phyloP scores from a whole-genome alignment of 2,113 vertebrate genomes.

The Phylloscopus whistleri region DNA sequence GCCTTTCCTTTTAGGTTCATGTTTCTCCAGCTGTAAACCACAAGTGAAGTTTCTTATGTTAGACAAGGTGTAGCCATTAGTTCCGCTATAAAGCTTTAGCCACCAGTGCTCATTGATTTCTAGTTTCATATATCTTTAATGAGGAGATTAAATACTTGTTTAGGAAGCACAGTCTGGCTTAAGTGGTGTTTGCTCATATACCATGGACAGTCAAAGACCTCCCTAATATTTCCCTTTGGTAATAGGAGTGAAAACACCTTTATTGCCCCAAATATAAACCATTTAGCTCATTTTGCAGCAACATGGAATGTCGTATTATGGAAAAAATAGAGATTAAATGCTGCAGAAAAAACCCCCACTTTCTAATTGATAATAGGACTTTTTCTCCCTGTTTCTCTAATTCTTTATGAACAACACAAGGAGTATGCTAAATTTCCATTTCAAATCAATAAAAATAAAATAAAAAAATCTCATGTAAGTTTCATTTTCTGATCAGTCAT shows the following conservation, averaged over 20 bases:
- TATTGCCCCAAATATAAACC: conserved; percentile 37
- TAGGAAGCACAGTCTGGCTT: conserved; percentile 90
- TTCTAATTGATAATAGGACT: background rate
- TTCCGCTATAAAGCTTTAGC: conserved; percentile 84
- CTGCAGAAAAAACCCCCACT: background rate
- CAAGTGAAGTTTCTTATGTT: conserved; percentile 85
- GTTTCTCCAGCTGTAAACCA: conserved; percentile 82
- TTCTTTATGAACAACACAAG: background rate
- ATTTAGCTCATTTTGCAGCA: conserved; percentile 13
- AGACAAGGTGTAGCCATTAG: conserved; percentile 94
- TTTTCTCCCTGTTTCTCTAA: background rate
- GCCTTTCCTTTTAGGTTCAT: conserved; percentile 63
- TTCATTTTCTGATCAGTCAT: background rate
- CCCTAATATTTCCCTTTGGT: conserved; percentile 79
- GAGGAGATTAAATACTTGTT: conserved; percentile 99
- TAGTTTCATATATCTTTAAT: conserved; percentile 99
- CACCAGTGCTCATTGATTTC: conserved; percentile 89
- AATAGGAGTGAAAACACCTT: conserved; percentile 44
- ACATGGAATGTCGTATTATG: background rate
- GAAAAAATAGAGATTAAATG: conserved; percentile 31
- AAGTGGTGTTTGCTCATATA: conserved; percentile 83
- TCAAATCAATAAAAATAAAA: background rate
- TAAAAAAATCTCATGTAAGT: background rate
- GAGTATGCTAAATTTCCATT: background rate
- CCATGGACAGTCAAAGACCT: conserved; percentile 77